phyloP scores from a whole-genome alignment of 1,140 invertebrate genomes.

The Aethina tumida region DNA sequence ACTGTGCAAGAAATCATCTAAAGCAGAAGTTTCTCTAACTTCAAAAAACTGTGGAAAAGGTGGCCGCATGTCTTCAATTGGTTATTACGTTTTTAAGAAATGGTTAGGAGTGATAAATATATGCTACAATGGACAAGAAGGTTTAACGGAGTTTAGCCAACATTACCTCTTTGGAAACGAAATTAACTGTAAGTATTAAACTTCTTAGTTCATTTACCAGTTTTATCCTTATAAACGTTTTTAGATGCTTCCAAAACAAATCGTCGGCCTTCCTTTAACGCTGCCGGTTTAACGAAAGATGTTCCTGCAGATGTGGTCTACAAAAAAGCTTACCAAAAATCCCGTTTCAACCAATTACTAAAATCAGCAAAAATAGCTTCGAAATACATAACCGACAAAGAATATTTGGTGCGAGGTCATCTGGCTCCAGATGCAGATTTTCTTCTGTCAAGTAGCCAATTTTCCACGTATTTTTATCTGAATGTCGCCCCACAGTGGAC shows the following conservation, averaged over 20 bases:
- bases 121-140: slow-evolving; percentile 23
- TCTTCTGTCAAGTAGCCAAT: slow-evolving; percentile 37
- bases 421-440: slow-evolving; percentile 45
- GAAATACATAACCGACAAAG: slow-evolving; percentile 31
- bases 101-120: slow-evolving; percentile 26
- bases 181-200: slow-evolving; percentile 25
- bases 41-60: slow-evolving; percentile 17
- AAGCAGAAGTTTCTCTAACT: slow-evolving; percentile 19
- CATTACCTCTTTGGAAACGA: slow-evolving; percentile 25
- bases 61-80: slow-evolving; percentile 23
- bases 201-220: slow-evolving; percentile 4
- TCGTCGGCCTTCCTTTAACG: slow-evolving; percentile 27
- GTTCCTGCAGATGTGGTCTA: slow-evolving; percentile 20
- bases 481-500: slow-evolving; percentile 46
- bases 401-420: slow-evolving; percentile 41
- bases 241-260: slow-evolving; percentile 26
- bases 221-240: slow-evolving; percentile 7
- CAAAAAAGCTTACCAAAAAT: slow-evolving; percentile 29
- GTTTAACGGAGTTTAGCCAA: slow-evolving; percentile 23
- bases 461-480: slow-evolving; percentile 42
- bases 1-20: slow-evolving; percentile 22
- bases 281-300: slow-evolving; percentile 21
- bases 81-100: slow-evolving; percentile 16
- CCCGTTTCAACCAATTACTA: slow-evolving; percentile 31
- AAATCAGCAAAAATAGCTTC: slow-evolving; percentile 25